These are phyloP conservation scores for Yponomeuta evonymella DNA, from an alignment of 2,888 invertebrate genomes.

Conservation along the genomic window DNA sequence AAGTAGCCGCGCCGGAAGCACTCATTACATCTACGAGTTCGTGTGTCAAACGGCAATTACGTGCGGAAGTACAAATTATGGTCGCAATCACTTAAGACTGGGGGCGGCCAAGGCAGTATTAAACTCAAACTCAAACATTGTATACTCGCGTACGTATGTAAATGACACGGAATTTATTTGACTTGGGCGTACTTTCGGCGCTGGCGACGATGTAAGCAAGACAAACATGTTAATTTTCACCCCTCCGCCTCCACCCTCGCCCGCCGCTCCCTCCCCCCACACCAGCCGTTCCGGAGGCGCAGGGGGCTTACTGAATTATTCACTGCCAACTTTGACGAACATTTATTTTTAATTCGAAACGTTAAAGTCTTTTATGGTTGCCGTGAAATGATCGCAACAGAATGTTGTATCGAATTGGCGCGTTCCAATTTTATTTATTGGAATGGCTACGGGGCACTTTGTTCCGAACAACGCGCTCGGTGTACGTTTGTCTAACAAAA, in stretches of 20 bases:
- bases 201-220: slow-evolving; percentile 70
- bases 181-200: slow-evolving; percentile 70
- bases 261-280: slow-evolving; percentile 11
- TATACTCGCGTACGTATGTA: slow-evolving; percentile 53
- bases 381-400: slow-evolving; percentile 9
- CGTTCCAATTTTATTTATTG: neutral
- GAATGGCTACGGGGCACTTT: neutral
- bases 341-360: slow-evolving; percentile 57
- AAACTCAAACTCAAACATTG: slow-evolving; percentile 65
- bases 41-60: neutral
- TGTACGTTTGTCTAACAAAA: neutral
- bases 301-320: slow-evolving; percentile 49
- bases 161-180: slow-evolving; percentile 71
- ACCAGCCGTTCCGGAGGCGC: slow-evolving; percentile 19
- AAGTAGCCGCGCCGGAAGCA: neutral
- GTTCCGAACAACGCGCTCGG: too few relatives aligned
- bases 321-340: slow-evolving; percentile 49
- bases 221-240: slow-evolving; percentile 73
- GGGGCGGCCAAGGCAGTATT: slow-evolving; percentile 36
- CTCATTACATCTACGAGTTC: too few relatives aligned
- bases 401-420: neutral
- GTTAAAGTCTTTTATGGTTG: slow-evolving; percentile 30
- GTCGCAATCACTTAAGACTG: slow-evolving; percentile 51
- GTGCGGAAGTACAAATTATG: neutral
- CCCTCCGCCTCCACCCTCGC: slow-evolving; percentile 29